A percentile compares a stretch with the other conserved stretches of the same genome.
Conservation (phyloP, 2,113 vertebrate species). For the human (Homo sapiens) region GRCh38 chr15:69139501-69140000, state of each 20-base stretch:
- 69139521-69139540: background rate
- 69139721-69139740: background rate
- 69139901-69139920: background rate
- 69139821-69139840: background rate
- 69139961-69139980: background rate
- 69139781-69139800: background rate
- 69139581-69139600: background rate
- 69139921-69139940: background rate
- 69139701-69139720: background rate
- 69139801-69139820: background rate
- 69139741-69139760: background rate
- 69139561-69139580: background rate
- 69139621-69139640: slow-evolving; percentile 4
- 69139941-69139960: background rate
- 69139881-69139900: background rate
- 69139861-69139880: background rate
- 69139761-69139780: background rate
- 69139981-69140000: background rate
- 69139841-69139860: background rate
- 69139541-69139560: background rate
- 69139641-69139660: background rate
- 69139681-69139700: slow-evolving; percentile 28
- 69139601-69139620: background rate
- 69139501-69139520: background rate
- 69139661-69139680: slow-evolving; percentile 27